Evolutionary conservation across 1,140 invertebrate species (phyloP).

Genomic region (Drosophila nasuta): DNA sequence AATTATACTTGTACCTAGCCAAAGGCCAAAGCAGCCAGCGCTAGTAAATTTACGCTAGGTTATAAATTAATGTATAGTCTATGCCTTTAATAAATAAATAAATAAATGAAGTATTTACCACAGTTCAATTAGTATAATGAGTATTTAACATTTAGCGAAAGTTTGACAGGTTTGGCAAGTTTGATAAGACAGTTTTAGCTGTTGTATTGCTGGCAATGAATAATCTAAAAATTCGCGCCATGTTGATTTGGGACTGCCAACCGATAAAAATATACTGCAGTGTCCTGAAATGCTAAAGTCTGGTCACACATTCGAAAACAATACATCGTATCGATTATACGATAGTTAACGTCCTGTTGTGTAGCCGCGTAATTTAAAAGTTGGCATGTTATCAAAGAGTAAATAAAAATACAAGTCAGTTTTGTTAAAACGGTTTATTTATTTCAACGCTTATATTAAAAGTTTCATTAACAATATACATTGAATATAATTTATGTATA

Average conservation of each 20-base stretch:
- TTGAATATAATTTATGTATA: conserved; percentile 66
- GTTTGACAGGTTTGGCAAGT: no score
- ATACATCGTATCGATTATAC: conserved; percentile 13
- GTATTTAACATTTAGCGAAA: no score
- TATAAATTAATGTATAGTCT: no score
- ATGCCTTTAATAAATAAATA: no score
- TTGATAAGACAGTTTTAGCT: neutral
- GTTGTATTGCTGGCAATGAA: neutral
- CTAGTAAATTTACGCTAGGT: no score
- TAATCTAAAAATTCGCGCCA: conserved; percentile 18
- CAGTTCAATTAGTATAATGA: no score
- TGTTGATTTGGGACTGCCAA: conserved; percentile 6
- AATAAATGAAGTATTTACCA: no score
- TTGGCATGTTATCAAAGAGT: neutral
- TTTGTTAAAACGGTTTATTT: conserved; percentile 79
- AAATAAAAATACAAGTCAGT: neutral
- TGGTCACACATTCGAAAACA: neutral
- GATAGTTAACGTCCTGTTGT: neutral
- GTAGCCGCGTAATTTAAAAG: neutral
- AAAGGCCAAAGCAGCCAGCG: no score
- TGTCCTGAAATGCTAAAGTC: neutral
- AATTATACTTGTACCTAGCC: no score
- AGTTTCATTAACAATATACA: conserved; percentile 76
- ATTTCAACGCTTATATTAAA: conserved; percentile 80
- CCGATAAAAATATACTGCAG: neutral